A percentile compares a stretch with the other conserved stretches of the same genome.
These are phyloP conservation scores for Phymanthus crucifer DNA, from an alignment of 92 coral and sea anemone genomes.

Conservation along the genomic window DNA sequence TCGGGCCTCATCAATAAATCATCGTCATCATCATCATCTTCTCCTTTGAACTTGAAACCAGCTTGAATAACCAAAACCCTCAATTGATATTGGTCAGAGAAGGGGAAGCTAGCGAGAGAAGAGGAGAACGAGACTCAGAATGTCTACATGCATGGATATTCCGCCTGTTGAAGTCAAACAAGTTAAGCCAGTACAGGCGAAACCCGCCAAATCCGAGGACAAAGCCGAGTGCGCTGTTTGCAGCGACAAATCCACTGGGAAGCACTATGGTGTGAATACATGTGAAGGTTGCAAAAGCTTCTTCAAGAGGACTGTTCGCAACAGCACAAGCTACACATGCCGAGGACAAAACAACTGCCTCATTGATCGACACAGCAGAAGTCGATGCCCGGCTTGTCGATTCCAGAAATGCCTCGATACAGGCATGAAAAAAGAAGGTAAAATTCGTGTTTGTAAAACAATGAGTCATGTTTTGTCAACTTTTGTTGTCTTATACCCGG, in stretches of 20 bases:
- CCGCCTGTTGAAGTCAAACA: constrained; percentile 43
- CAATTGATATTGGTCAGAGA: constrained; percentile 1
- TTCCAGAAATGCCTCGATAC: constrained; percentile 81
- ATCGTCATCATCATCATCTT: constrained; percentile 5
- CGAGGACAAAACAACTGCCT: constrained; percentile 75
- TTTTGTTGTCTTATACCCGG: constrained; percentile 3
- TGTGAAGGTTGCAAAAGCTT: constrained; percentile 92
- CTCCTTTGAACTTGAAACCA: constrained; percentile 47
- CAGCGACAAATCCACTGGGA: constrained; percentile 86
- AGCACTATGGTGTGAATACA: constrained; percentile 86
- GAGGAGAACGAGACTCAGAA: neutral
- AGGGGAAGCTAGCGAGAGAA: neutral
- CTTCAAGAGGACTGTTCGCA: constrained; percentile 88
- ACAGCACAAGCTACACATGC: constrained; percentile 82
- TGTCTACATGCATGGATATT: constrained; percentile 57
- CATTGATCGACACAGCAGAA: constrained; percentile 77
- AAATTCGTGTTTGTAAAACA: neutral
- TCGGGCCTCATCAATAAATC: constrained; percentile 4
- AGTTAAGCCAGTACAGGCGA: constrained; percentile 26
- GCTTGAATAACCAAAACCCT: constrained; percentile 22
- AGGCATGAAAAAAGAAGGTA: constrained; percentile 93
- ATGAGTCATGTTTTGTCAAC: constrained; percentile 12
- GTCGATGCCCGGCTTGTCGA: constrained; percentile 89
- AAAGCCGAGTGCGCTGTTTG: constrained; percentile 83
- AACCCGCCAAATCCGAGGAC: constrained; percentile 64